Percentiles rank a stretch among this genome's conserved stretches.
Conservation (phyloP, 2,888 invertebrate species). For the Romanomermis culicivorax region DNA sequence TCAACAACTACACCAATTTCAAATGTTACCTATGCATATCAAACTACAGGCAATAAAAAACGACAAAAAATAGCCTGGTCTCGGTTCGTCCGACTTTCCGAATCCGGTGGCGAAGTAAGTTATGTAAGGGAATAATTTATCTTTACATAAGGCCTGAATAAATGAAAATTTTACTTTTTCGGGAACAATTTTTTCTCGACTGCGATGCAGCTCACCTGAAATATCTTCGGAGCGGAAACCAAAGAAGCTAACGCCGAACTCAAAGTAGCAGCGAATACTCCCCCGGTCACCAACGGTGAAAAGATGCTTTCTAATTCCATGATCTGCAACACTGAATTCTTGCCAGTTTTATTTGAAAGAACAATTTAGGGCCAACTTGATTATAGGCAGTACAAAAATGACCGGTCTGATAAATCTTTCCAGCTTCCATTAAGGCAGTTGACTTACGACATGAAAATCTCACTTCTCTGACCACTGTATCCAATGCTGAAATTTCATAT, state of each 20-base stretch:
- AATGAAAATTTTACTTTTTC: neutral
- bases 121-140: constrained; percentile 73
- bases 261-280: constrained; percentile 87
- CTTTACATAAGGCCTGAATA: constrained; percentile 53
- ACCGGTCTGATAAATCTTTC: too few relatives aligned
- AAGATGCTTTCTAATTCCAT: constrained; percentile 19
- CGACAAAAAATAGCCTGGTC: constrained; percentile 69
- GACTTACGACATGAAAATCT: too few relatives aligned
- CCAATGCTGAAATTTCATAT: too few relatives aligned
- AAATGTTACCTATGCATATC: constrained; percentile 58
- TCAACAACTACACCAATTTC: too few relatives aligned
- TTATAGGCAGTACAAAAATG: too few relatives aligned
- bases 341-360: too few relatives aligned
- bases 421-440: too few relatives aligned
- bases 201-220: constrained; percentile 31
- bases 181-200: neutral
- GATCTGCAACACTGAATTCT: constrained; percentile 15
- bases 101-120: constrained; percentile 58
- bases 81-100: constrained; percentile 36
- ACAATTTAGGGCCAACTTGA: too few relatives aligned
- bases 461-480: too few relatives aligned
- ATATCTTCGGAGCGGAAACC: constrained; percentile 61
- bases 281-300: constrained; percentile 75
- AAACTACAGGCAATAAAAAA: constrained; percentile 62
- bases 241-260: constrained; percentile 86